Evolutionary conservation across 2,888 invertebrate genomes (phyloP).

Genomic region (Brachyptera putata): DNA sequence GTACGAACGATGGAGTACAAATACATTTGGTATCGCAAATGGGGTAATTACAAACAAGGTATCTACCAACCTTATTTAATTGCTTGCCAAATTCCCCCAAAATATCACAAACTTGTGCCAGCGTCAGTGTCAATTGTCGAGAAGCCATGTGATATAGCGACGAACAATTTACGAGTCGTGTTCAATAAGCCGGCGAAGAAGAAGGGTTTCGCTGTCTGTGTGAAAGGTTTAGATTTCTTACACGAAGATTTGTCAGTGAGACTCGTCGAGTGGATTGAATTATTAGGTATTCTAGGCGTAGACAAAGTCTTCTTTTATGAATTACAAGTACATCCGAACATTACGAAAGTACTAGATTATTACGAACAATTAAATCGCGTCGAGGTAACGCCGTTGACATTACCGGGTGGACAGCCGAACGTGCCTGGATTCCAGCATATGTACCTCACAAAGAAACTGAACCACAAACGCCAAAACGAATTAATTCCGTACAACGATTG

Average conservation of each 20-base stretch:
- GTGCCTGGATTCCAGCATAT: conserved; percentile 83
- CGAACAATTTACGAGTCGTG: conserved; percentile 78
- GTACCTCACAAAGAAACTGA: conserved; percentile 85
- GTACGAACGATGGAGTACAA: conserved; percentile 84
- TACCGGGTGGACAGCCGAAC: conserved; percentile 89
- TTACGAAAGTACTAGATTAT: conserved; percentile 69
- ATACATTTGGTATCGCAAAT: conserved; percentile 90
- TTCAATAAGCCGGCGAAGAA: conserved; percentile 67
- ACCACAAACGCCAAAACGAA: conserved; percentile 92
- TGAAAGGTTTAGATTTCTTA: conserved; percentile 88
- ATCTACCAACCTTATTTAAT: conserved; percentile 88
- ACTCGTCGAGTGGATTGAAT: conserved; percentile 91
- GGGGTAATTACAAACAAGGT: conserved; percentile 90
- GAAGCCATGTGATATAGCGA: conserved; percentile 77
- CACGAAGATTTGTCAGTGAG: conserved; percentile 87
- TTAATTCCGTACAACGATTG: conserved; percentile 96
- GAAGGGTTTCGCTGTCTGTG: conserved; percentile 86
- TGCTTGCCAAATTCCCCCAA: conserved; percentile 79
- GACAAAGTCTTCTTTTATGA: conserved; percentile 90
- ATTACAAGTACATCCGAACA: conserved; percentile 82
- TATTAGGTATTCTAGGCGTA: conserved; percentile 79
- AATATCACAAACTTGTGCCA: conserved; percentile 65
- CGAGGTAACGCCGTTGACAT: conserved; percentile 71
- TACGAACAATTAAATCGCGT: conserved; percentile 64
- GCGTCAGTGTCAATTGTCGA: conserved; percentile 83